Evolutionary conservation across 2,113 vertebrate species (phyloP), one percentile per base, ranked within the genome.

Genomic region (Lasiurus borealis): DNA sequence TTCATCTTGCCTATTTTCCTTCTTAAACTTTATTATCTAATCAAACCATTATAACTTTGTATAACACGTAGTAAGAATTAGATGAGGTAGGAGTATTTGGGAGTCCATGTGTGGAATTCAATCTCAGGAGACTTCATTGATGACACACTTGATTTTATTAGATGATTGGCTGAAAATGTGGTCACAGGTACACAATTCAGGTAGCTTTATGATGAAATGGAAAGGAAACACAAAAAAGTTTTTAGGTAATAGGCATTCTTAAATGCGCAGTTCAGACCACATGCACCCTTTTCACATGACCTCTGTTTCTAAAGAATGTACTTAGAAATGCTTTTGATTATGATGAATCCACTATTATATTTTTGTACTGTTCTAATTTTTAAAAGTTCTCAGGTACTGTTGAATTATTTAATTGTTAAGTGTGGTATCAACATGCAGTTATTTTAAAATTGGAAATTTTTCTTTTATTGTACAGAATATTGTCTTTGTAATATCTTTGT

Each of bases 401-500:
- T 92, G n/a, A 78, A 1, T 85, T 97, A 96, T 96, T 96, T 96
- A 94, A 95, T 86, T 87, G n/a, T 69, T 86, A 95, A 84, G 19
- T 52, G 71, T 73, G 48, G 19, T 81, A 48, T 69, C n/a, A 68
- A 68, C 6, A n/a, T 68, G 44, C 16, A 93, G 54, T 78, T 27
- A 48, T 85, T 95, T 95, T 93, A 83, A 50, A 93, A 87, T 83
- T 93, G 83, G 83, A 12, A 83, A 87, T 27, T 93, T 95, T 16
- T 25, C 12, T 66, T 95, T 76, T 88, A 85, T 97, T 96, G 93
- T 97, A 96, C 48, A 93, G 50, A 94, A 84, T 96, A 92, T 96
- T 88, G 54, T 27, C 44, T 93, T 96, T 95, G 95, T 95, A 95
- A 95, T 97, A 91, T 91, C 82, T 92, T 95, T 95, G 88, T 96